Conservation (phyloP, 2,888 invertebrate species). For the Tenthredo distinguenda region DNA sequence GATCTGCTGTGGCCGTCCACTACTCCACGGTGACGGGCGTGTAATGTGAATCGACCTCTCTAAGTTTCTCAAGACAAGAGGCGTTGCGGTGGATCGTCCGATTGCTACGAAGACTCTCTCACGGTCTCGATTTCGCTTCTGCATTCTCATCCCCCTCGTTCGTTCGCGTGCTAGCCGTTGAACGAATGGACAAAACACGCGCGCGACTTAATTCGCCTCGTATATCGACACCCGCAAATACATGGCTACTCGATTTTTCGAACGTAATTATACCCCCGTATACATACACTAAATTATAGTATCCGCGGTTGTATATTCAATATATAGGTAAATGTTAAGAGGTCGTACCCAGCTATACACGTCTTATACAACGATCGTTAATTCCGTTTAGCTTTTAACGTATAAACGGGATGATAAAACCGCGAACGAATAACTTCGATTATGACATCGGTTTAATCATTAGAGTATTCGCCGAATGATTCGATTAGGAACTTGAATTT, state of each 20-base stretch:
- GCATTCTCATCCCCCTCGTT: conserved; percentile 32
- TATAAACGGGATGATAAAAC: not conserved
- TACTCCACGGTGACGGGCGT: conserved; percentile 34
- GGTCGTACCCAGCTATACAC: not conserved
- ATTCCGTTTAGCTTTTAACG: not conserved
- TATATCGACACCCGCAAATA: conserved; percentile 2
- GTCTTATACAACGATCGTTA: not conserved
- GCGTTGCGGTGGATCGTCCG: conserved; percentile 42
- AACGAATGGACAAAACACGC: conserved; percentile 23
- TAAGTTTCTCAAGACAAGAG: conserved; percentile 39
- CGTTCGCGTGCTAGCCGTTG: conserved; percentile 13
- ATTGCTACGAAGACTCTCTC: conserved; percentile 32
- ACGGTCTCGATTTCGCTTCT: conserved; percentile 40
- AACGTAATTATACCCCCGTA: not conserved
- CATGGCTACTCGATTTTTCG: conserved; percentile 19
- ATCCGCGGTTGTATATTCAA: not conserved
- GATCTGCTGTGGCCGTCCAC: not conserved
- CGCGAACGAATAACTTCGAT: not conserved
- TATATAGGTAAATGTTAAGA: not conserved
- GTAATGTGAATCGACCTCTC: conserved; percentile 35
- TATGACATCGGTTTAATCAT: not conserved
- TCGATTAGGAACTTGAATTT: not conserved
- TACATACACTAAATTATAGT: not conserved
- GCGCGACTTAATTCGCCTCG: not conserved
- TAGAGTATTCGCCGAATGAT: not conserved